phyloP scores from a whole-genome alignment of 2,888 invertebrate genomes.

The Athripsodes cinereus region DNA sequence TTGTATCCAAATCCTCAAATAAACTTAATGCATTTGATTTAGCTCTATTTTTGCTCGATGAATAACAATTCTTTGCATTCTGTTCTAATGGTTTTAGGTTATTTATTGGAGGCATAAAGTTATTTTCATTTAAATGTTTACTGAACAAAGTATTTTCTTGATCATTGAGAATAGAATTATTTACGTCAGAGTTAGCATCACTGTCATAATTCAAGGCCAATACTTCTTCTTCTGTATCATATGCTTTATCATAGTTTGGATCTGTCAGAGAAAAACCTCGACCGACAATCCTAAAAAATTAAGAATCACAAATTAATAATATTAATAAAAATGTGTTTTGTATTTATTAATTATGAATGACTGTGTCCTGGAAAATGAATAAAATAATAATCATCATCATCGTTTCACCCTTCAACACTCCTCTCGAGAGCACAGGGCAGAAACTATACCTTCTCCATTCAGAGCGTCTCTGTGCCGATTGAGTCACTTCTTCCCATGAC shows the following conservation, averaged over 20 bases:
- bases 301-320: background rate
- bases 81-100: conserved; percentile 5
- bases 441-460: no score
- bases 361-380: no score
- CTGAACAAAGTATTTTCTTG: conserved; percentile 3
- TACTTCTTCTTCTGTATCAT: conserved; percentile 43
- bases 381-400: no score
- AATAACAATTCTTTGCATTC: conserved; percentile 3
- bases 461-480: no score
- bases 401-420: no score
- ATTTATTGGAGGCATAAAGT: conserved; percentile 11
- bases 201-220: conserved; percentile 43
- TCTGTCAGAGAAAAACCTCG: conserved; percentile 39
- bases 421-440: no score
- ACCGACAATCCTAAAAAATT: conserved; percentile 41
- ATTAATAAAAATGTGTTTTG: no score
- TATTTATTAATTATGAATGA: no score
- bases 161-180: background rate
- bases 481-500: no score
- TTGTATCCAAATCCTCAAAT: conserved; percentile 39
- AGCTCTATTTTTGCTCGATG: background rate
- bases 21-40: conserved; percentile 17
- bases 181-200: conserved; percentile 6
- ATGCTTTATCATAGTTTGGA: conserved; percentile 35
- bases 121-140: background rate